Conservation (phyloP, 2,888 invertebrate genomes). For the Dryocosmus kuriphilus region DNA sequence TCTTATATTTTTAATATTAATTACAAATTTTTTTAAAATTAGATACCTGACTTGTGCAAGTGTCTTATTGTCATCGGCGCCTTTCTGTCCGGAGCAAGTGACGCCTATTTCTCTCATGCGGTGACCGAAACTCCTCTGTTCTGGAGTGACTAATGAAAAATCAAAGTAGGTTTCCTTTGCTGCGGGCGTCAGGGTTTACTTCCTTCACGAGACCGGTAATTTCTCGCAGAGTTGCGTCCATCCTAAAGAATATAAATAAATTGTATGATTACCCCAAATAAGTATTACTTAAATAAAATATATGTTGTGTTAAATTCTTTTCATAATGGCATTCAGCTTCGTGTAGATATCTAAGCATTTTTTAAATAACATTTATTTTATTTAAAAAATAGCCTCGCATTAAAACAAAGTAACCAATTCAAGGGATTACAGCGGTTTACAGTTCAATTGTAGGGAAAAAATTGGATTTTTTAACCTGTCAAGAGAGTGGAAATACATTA, state of each 20-base stretch:
- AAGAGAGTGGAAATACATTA: too few relatives aligned
- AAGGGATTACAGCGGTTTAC: too few relatives aligned
- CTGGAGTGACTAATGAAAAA: slow-evolving; percentile 94
- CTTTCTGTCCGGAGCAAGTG: slow-evolving; percentile 94
- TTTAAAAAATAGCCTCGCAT: too few relatives aligned
- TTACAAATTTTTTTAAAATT: too few relatives aligned
- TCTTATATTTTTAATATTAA: too few relatives aligned
- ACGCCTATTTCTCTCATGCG: slow-evolving; percentile 96
- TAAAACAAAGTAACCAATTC: too few relatives aligned
- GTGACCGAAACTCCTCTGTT: slow-evolving; percentile 88
- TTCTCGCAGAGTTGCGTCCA: slow-evolving; percentile 96
- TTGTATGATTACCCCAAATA: background rate
- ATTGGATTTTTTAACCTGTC: too few relatives aligned
- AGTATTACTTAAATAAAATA: background rate
- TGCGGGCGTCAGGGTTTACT: slow-evolving; percentile 97
- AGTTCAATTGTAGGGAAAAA: too few relatives aligned
- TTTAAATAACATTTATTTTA: too few relatives aligned
- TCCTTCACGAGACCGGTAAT: slow-evolving; percentile 98
- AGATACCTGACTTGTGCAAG: slow-evolving; percentile 84
- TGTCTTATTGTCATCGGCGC: slow-evolving; percentile 96
- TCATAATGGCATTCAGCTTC: too few relatives aligned
- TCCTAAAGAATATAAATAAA: slow-evolving; percentile 75
- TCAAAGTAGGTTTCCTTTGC: slow-evolving; percentile 98
- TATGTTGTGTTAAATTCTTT: too few relatives aligned
- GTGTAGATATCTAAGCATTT: too few relatives aligned